phyloP scores from a whole-genome alignment of 2,113 vertebrate species.

The Python bivittatus region DNA sequence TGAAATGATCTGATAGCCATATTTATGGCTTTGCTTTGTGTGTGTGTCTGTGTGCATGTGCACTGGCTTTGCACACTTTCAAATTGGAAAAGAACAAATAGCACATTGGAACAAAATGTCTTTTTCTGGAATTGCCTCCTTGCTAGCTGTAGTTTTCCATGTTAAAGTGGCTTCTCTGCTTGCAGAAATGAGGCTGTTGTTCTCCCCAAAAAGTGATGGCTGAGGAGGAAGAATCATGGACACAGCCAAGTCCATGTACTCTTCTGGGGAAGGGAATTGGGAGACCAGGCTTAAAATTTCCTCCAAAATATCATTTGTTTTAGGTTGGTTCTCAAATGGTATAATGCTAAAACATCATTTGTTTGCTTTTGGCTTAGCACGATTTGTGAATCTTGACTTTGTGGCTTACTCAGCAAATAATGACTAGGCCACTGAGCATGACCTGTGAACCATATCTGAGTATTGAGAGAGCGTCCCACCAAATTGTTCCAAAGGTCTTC shows the following conservation, averaged over 20 bases:
- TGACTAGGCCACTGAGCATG: not conserved
- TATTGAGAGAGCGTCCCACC: no score
- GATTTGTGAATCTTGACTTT: not conserved
- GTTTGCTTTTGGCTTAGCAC: not conserved
- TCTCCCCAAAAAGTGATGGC: not conserved
- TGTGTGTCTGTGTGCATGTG: not conserved
- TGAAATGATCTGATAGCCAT: slow-evolving; percentile 62
- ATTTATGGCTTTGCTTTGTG: slow-evolving; percentile 16
- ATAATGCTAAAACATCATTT: not conserved
- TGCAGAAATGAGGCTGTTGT: not conserved
- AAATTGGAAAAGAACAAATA: not conserved
- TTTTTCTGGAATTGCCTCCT: not conserved
- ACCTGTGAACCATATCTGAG: not conserved
- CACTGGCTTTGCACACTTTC: slow-evolving; percentile 69
- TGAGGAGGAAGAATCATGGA: not conserved
- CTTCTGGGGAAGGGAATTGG: not conserved
- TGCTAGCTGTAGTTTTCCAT: not conserved
- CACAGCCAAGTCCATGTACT: not conserved
- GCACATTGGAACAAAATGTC: slow-evolving; percentile 12
- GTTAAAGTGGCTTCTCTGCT: not conserved
- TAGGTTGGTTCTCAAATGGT: not conserved
- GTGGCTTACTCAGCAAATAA: not conserved
- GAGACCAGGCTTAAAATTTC: not conserved
- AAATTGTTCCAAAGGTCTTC: not conserved
- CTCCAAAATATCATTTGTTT: not conserved